These are phyloP conservation scores for Peromyscus attwateri DNA, from an alignment of 2,797 vertebrate genomes.

Conservation along the genomic window DNA sequence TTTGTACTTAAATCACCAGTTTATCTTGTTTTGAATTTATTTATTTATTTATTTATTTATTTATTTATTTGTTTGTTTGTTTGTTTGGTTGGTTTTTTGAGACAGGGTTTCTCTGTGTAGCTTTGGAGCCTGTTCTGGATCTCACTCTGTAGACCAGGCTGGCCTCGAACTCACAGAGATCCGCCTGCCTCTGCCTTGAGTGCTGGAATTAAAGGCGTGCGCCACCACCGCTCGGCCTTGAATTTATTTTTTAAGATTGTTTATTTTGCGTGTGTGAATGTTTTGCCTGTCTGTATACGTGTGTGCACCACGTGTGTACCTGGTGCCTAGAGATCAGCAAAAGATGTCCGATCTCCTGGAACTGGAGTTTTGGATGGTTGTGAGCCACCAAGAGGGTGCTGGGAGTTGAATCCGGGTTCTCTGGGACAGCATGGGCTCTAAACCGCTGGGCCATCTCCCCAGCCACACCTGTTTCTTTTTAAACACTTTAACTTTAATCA, in stretches of 20 bases:
- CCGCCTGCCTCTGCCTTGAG: too few relatives aligned
- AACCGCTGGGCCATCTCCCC: not conserved
- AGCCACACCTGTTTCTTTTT: constrained; percentile 10
- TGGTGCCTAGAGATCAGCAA: not conserved
- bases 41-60: too few relatives aligned
- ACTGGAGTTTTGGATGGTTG: not conserved
- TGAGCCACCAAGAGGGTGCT: too few relatives aligned
- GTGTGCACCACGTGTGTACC: not conserved
- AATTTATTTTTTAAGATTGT: not conserved
- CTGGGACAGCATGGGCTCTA: not conserved
- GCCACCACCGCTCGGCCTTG: too few relatives aligned
- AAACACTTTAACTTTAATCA: not conserved
- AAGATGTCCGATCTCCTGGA: not conserved
- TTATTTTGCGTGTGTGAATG: not conserved
- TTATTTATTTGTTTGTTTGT: too few relatives aligned
- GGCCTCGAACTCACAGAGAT: too few relatives aligned
- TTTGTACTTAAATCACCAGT: not conserved
- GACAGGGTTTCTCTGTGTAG: too few relatives aligned
- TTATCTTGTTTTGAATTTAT: not conserved
- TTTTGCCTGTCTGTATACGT: not conserved
- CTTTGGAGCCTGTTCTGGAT: too few relatives aligned
- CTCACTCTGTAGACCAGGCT: too few relatives aligned
- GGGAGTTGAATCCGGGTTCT: too few relatives aligned
- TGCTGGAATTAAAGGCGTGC: too few relatives aligned
- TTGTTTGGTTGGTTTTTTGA: too few relatives aligned